phyloP scores from a whole-genome alignment of 2,113 vertebrate species.

The Amazona guildingii region DNA sequence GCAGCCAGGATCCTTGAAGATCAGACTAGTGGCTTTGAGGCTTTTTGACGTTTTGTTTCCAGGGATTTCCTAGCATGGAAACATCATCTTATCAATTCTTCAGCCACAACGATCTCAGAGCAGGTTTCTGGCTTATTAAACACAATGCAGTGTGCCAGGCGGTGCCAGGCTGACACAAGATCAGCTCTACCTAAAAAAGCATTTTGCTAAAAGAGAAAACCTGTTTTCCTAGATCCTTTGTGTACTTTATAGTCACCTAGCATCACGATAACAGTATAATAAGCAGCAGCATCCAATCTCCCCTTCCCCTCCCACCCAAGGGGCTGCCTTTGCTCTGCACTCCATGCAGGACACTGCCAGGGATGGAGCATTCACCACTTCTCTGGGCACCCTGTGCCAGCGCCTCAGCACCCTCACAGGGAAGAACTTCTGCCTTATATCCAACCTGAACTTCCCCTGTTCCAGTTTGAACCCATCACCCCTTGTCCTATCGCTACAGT shows the following conservation, averaged over 20 bases:
- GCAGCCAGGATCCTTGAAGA: background rate
- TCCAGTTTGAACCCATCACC: too few species aligned
- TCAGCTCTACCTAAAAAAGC: background rate
- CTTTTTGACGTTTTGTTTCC: slow-evolving; percentile 2
- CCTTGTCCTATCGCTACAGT: too few species aligned
- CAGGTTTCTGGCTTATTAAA: background rate
- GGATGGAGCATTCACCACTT: too few species aligned
- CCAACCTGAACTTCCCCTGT: too few species aligned
- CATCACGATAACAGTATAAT: background rate
- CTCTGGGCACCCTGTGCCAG: too few species aligned
- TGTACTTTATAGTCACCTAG: background rate
- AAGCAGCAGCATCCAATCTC: background rate
- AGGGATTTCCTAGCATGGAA: slow-evolving; percentile 23
- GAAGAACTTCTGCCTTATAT: background rate
- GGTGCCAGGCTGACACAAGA: background rate
- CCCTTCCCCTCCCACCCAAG: background rate
- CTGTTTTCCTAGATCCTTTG: background rate
- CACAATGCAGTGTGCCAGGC: background rate
- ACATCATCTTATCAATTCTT: background rate
- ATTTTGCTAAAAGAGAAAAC: background rate
- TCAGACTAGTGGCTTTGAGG: background rate
- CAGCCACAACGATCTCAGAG: background rate
- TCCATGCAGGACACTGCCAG: fast-evolving
- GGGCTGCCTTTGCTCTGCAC: background rate
- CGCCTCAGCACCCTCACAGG: background rate